Evolutionary conservation across 30 jellyfish, hydroid and myxozoan species (phyloP), one percentile per base, ranked within the genome.

Genomic region (Aurelia sp.): DNA sequence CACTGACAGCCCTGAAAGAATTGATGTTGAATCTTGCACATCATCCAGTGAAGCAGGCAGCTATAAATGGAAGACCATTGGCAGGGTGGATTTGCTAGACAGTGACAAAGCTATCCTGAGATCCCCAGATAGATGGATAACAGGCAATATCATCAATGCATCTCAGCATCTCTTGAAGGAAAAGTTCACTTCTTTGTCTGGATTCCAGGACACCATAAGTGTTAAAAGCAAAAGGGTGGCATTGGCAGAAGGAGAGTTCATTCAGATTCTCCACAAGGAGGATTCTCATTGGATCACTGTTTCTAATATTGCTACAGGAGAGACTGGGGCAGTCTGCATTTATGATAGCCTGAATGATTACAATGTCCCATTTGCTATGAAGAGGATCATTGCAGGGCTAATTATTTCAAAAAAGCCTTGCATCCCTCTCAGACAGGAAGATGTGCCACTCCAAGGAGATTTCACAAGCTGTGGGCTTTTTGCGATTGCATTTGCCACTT

Each of bases 141-240:
- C 35, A 3, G 81, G 13, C 48, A 70, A 48, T 35, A 70, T 70
- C 66, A 40, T 70, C 47, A 70, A 48, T 70, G 81, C 81, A 70
- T 40, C 81, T 13, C 81, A 70, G 33, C 64, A 16, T 40, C 81
- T 70, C 81, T 70, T 70, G 13, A 70, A 70, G 64, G 65, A 35
- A 70, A 52, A 70, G 81, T 70, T 70, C 81, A 52, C 81, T 13
- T 15, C 62, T 70, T 6, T 70, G 64, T 35, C 62, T 70, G 81
- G 81, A 16, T 48, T 70, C 10, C 37, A 70, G 64, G 81, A 70
- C 64, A 70, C 81, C 50, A 35, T 70, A 10, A 17, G 41, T 3
- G 16, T 35, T 52, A 52, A 19, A 64, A 64, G 41, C 74, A 64
- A 64, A 64, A 23, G 17, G 40, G 74, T 64, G 8, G 74, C 74